Conservation (phyloP, 2,888 invertebrate genomes). For the Aradus depressus region DNA sequence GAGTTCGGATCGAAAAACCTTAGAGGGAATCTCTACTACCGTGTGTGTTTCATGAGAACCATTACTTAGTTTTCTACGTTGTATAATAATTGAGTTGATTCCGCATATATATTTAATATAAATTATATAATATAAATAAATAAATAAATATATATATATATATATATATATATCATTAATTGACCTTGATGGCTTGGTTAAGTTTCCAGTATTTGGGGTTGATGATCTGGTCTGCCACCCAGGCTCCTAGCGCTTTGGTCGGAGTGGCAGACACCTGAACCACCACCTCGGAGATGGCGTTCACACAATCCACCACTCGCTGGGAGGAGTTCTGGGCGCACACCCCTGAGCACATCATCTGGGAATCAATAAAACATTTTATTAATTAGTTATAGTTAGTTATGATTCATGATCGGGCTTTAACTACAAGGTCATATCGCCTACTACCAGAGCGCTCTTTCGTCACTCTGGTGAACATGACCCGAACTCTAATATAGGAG, state of each 20-base stretch:
- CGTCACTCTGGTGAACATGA: too few species aligned
- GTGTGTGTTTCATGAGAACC: too few species aligned
- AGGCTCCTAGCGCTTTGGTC: slow-evolving; percentile 53
- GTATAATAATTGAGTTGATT: too few species aligned
- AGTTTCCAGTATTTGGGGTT: slow-evolving; percentile 66
- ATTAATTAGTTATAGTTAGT: background rate
- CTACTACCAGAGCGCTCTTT: too few species aligned
- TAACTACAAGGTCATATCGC: too few species aligned
- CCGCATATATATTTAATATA: background rate
- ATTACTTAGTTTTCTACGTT: too few species aligned
- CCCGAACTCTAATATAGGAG: too few species aligned
- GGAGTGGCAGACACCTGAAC: slow-evolving; percentile 56
- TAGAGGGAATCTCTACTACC: too few species aligned
- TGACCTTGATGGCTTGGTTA: slow-evolving; percentile 53
- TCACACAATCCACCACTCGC: slow-evolving; percentile 52
- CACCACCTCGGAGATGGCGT: slow-evolving; percentile 50
- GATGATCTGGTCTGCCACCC: slow-evolving; percentile 67
- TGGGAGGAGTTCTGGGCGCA: slow-evolving; percentile 47
- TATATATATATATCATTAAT: background rate
- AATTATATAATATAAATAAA: background rate
- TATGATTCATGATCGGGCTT: too few species aligned
- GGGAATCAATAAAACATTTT: background rate
- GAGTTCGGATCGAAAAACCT: too few species aligned
- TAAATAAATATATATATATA: background rate
- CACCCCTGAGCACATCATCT: slow-evolving; percentile 18